Evolutionary conservation across 2,113 vertebrate species (phyloP).

Genomic region (Cariama cristata): DNA sequence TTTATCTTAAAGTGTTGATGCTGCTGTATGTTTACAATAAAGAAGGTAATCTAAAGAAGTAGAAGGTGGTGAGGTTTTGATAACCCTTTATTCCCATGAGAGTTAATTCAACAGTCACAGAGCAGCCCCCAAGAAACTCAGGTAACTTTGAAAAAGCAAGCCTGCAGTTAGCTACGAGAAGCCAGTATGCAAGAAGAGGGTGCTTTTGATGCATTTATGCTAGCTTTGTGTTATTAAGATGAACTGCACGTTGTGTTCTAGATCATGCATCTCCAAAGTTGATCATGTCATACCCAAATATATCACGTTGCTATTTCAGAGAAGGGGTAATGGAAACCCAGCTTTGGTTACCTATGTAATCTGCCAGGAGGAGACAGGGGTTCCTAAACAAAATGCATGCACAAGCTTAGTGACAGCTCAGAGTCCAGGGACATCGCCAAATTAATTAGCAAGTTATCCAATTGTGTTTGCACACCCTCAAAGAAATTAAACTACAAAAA

Average conservation of each 20-base stretch:
- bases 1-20: slow-evolving; percentile 28
- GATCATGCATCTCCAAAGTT: not conserved
- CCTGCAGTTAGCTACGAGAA: not conserved
- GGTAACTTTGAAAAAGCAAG: not conserved
- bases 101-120: not conserved
- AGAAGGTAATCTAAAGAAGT: not conserved
- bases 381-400: not conserved
- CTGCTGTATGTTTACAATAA: slow-evolving; percentile 9
- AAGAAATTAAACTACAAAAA: not conserved
- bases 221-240: not conserved
- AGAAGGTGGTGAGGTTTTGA: not conserved
- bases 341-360: not conserved
- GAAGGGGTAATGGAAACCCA: not conserved
- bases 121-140: not conserved
- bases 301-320: not conserved
- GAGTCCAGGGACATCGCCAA: slow-evolving; percentile 35
- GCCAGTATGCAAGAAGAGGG: not conserved
- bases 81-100: not conserved
- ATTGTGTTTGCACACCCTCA: not conserved
- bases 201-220: not conserved
- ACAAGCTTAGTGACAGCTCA: slow-evolving; percentile 13
- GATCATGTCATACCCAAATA: not conserved
- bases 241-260: not conserved
- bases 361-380: not conserved
- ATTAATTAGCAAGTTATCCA: slow-evolving; percentile 25